phyloP scores from a whole-genome alignment of 1,140 invertebrate genomes.

The Drosophila insularis region DNA sequence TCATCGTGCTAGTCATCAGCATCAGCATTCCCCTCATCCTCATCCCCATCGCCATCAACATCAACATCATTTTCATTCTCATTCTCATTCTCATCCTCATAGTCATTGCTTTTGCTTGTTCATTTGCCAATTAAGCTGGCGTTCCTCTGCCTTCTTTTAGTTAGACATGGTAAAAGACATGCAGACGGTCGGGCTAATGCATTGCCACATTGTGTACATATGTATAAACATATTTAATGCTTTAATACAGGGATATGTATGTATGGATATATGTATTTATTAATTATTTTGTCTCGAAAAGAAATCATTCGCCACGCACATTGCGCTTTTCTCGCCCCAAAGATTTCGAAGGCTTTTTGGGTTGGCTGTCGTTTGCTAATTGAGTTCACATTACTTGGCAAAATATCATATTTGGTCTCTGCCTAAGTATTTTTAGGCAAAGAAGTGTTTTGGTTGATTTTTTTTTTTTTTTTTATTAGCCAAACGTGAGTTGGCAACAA shows the following conservation, averaged over 20 bases:
- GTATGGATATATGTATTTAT: conserved; percentile 24
- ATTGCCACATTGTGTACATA: neutral
- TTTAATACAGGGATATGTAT: no score
- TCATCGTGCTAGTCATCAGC: conserved; percentile 47
- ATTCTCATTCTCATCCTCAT: neutral
- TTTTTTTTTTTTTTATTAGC: conserved; percentile 55
- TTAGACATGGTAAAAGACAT: conserved; percentile 36
- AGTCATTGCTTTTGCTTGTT: conserved; percentile 33
- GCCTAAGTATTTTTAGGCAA: conserved; percentile 42
- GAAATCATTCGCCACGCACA: conserved; percentile 42
- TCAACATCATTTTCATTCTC: neutral
- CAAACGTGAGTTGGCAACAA: conserved; percentile 75
- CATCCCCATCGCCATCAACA: conserved; percentile 7
- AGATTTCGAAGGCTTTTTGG: conserved; percentile 23
- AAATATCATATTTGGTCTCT: conserved; percentile 53
- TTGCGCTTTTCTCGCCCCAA: conserved; percentile 44
- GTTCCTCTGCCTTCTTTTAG: conserved; percentile 27
- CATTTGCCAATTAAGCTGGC: conserved; percentile 68
- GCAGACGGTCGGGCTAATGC: conserved; percentile 10
- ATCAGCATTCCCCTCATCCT: neutral
- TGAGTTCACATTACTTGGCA: conserved; percentile 79
- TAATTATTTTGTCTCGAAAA: conserved; percentile 41
- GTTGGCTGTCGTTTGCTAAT: conserved; percentile 51
- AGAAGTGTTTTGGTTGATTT: conserved; percentile 43
- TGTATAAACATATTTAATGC: neutral